Conservation (phyloP, 2,797 vertebrate genomes). For the Gymnocypris eckloni region DNA sequence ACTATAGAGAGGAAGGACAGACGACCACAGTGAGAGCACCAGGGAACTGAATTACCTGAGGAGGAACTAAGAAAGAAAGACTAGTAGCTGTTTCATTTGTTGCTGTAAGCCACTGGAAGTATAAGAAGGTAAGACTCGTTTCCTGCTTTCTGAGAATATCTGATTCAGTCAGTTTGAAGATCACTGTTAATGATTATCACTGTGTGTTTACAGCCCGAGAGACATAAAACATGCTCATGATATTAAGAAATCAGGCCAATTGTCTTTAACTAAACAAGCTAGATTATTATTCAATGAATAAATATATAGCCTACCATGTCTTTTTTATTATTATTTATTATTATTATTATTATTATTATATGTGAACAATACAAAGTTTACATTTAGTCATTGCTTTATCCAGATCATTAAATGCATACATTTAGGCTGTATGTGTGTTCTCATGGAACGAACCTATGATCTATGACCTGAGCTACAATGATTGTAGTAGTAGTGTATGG, state of each 20-base stretch:
- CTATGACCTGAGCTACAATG: not conserved
- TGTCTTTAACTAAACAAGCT: not conserved
- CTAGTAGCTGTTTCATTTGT: no score
- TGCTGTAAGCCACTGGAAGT: not conserved
- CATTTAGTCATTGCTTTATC: not conserved
- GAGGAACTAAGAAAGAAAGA: no score
- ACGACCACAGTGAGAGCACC: not conserved
- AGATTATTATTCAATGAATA: not conserved
- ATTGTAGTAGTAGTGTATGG: not conserved
- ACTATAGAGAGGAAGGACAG: not conserved
- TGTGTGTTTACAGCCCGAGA: not conserved
- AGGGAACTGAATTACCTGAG: not conserved
- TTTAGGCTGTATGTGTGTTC: not conserved
- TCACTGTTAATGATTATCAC: not conserved
- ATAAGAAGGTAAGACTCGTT: not conserved
- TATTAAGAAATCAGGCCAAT: not conserved
- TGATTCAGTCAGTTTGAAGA: not conserved
- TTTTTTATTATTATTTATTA: no score
- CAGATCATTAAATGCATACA: not conserved
- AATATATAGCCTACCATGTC: not conserved
- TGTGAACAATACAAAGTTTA: not conserved
- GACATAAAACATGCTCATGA: not conserved
- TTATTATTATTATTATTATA: not conserved
- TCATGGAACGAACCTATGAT: not conserved
- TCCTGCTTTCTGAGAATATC: not conserved